phyloP scores from a whole-genome alignment of 2,888 invertebrate genomes.

The Apocheima hispidaria region DNA sequence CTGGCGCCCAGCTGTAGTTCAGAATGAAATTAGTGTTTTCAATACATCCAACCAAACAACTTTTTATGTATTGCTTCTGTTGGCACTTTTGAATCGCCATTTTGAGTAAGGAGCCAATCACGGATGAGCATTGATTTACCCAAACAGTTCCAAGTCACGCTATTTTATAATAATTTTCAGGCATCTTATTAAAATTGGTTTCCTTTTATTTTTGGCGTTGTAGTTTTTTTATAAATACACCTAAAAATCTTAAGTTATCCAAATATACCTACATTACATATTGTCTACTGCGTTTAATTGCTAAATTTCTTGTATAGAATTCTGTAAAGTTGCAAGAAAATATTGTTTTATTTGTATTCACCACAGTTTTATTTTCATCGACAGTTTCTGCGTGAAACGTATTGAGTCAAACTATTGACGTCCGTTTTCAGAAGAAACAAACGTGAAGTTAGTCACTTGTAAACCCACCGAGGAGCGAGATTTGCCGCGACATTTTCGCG shows the following conservation, averaged over 20 bases:
- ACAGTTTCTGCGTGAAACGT: conserved; percentile 54
- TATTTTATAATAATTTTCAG: background rate
- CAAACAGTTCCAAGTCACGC: conserved; percentile 55
- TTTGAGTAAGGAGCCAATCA: conserved; percentile 63
- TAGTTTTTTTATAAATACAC: background rate
- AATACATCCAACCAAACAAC: conserved; percentile 58
- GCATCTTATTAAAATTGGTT: background rate
- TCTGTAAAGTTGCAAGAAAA: background rate
- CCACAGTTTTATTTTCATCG: background rate
- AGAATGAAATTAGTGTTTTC: conserved; percentile 63
- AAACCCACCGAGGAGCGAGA: conserved; percentile 67
- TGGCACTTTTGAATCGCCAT: conserved; percentile 54
- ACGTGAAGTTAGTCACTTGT: conserved; percentile 77
- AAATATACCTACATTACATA: no score
- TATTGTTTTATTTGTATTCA: background rate
- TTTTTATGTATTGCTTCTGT: conserved; percentile 39
- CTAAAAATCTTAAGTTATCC: no score
- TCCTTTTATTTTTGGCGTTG: background rate
- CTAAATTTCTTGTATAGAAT: no score
- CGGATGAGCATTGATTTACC: conserved; percentile 51
- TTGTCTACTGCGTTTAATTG: no score
- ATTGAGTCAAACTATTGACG: conserved; percentile 62
- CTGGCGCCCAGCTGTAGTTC: conserved; percentile 82
- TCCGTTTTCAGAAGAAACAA: conserved; percentile 82
- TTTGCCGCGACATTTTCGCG: conserved; percentile 87